Percentiles rank a stretch among this genome's conserved stretches.
Conservation (phyloP, 1,140 invertebrate species). For the Piezodorus guildinii region DNA sequence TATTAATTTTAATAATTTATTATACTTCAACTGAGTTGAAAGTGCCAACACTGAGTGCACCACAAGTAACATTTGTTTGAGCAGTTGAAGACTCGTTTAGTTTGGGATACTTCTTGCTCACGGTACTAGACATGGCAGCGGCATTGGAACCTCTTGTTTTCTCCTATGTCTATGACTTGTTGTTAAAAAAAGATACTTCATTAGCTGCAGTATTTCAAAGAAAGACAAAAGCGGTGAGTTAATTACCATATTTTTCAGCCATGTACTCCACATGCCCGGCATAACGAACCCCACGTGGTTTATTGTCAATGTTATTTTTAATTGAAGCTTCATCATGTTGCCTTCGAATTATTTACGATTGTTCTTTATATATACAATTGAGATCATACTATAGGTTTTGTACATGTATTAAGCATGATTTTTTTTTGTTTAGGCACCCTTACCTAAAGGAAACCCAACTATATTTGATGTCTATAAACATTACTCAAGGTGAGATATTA, state of each 20-base stretch:
- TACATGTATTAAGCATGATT: not conserved
- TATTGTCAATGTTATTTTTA: too few species aligned
- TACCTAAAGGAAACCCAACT: conserved; percentile 16
- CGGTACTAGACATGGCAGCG: not conserved
- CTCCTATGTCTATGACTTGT: conserved; percentile 25
- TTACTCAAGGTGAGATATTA: conserved; percentile 13
- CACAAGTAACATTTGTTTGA: too few species aligned
- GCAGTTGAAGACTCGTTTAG: too few species aligned
- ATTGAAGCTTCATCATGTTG: not conserved
- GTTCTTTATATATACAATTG: too few species aligned
- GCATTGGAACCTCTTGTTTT: not conserved
- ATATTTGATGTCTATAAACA: conserved; percentile 12
- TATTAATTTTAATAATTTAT: too few species aligned
- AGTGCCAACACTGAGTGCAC: too few species aligned
- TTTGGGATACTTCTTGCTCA: too few species aligned
- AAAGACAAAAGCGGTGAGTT: conserved; percentile 29
- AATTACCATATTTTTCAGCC: not conserved
- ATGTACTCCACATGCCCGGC: too few species aligned
- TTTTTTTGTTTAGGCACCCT: conserved; percentile 16
- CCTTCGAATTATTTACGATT: not conserved
- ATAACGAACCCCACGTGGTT: too few species aligned
- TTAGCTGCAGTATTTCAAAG: conserved; percentile 28
- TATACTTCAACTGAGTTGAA: too few species aligned
- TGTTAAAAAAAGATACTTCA: conserved; percentile 23
- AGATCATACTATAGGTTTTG: too few species aligned